Evolutionary conservation across 2,797 vertebrate species (phyloP), one percentile per base, ranked within the genome.

Genomic region (Enteromius argenteus): DNA sequence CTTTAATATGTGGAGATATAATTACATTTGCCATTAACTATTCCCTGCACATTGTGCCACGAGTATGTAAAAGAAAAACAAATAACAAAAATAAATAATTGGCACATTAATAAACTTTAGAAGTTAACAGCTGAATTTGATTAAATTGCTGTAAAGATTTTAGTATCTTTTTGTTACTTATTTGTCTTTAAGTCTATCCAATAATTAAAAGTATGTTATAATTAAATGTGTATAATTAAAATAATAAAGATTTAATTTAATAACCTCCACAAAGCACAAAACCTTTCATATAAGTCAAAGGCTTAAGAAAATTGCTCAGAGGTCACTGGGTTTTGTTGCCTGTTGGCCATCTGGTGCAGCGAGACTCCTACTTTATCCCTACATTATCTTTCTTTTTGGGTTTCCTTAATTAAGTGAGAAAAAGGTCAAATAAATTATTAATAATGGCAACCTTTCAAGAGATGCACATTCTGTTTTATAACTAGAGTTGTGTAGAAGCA

Each of bases 261-360:
- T 64, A 1, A 14, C 14, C 14, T 51, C 2, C n/a, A 67, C 11
- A 51, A 4, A 27, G 44, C 39, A 35, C 19, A 73, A 62, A 74
- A 67, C 35, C 39, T 56, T 60, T 23, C 0, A 37, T 17, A 32
- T 23, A 69, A 78, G 21, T 30, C 5, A 49, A 46, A 60, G 14
- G 51, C 39, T 84, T 77, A 62, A 46, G 67, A 21, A 64, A 58
- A 42, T 64, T 56, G 14, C 11, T 30, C 39, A 49, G 39, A 1
- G 14, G 51, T 78, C 51, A 84, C 19, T 49, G 74, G 14, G 9
- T 71, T 84, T 60, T 2, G 64, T 46, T 78, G 39, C 53, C 37
- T 49, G 14, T 62, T n/a, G 51, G 21, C 82, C 75, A 79, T 64
- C 58, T 79, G 76, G 58, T 32, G 76, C 39, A 39, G 17, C 0